Evolutionary conservation across 2,113 vertebrate species (phyloP).

Genomic region (Atherinomorus stipes): DNA sequence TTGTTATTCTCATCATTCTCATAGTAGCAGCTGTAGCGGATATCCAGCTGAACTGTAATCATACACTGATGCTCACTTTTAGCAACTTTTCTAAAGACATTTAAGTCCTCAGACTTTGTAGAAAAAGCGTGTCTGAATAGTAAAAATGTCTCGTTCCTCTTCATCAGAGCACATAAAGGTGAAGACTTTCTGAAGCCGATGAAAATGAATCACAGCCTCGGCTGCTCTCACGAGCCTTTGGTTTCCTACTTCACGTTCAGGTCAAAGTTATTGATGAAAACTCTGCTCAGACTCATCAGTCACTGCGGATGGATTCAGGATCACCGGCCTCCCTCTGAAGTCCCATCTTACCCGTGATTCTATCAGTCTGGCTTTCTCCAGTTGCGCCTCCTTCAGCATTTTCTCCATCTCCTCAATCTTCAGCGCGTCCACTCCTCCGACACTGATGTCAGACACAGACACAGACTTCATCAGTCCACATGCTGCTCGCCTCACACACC

Average conservation of each 20-base stretch:
- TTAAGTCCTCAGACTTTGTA: background rate
- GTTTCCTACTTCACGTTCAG: background rate
- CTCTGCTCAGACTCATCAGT: conserved; percentile 37
- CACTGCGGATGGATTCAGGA: conserved; percentile 27
- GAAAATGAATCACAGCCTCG: conserved; percentile 19
- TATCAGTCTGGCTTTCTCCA: conserved; percentile 92
- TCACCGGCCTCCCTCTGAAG: background rate
- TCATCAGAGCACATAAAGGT: conserved; percentile 6
- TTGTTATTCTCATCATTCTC: too few species aligned
- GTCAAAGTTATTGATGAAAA: conserved; percentile 29
- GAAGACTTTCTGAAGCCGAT: conserved; percentile 25
- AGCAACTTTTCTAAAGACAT: background rate
- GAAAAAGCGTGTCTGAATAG: too few species aligned
- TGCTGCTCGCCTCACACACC: too few species aligned
- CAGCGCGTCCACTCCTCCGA: conserved; percentile 85
- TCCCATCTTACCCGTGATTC: conserved; percentile 88
- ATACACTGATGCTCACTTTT: background rate
- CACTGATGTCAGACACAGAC: conserved; percentile 72
- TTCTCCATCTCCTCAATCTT: conserved; percentile 99
- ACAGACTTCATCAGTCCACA: background rate
- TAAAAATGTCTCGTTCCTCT: too few species aligned
- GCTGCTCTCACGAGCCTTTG: background rate
- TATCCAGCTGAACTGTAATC: too few species aligned
- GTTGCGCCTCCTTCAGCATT: conserved; percentile 93
- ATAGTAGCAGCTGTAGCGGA: too few species aligned